Evolutionary conservation across 2,888 invertebrate genomes (phyloP), one percentile per base, ranked within the genome.

Genomic region (Oligia fasciuncula): DNA sequence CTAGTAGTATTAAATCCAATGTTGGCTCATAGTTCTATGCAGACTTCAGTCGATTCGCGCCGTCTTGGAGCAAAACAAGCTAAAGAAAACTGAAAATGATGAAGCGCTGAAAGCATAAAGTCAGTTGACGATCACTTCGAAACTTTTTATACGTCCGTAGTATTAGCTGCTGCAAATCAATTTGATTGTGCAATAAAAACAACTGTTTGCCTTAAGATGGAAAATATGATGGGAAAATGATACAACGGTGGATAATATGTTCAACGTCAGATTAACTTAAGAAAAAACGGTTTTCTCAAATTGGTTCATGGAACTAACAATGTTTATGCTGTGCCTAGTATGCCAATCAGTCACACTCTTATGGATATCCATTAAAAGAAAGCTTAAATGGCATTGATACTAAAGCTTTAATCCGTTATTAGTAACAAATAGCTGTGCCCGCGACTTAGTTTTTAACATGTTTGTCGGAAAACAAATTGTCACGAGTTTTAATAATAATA

Each of bases 11-110:
- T n/a, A 14, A 19, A 66, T 57, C 19, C 14, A 46, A 57, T 66
- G 29, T 76, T 43, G 23, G 23, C 17, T 5, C 6, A 65, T 57
- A 65, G 54, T 76, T 54, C 19, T 11, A 54, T 43, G n/a, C 11
- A 68, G 62, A 77, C 14, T 63, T 77, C 23, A 62, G 23, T 75
- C 29, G 23, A 43, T 75, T 46, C 17, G 51, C 29, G 8, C 2
- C 19, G 14, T 29, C 17, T 63, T 63, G 11, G 2, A 63, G 5
- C 3, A 67, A 60, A 77, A 60, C 23, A 68, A 77, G 5, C 29
- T 23, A 35, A 66, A 66, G 23, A 57, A 66, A 79, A 51, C 29
- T 51, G 29, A 54, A 73, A 62, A 67, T 62, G 17, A 79, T 62
- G 54, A 79, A 54, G 40, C 40, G 14, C 40, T 80, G 54, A n/a